These are phyloP conservation scores for Gonatopus flavifemur DNA, from an alignment of 1,140 invertebrate genomes.

Conservation along the genomic window DNA sequence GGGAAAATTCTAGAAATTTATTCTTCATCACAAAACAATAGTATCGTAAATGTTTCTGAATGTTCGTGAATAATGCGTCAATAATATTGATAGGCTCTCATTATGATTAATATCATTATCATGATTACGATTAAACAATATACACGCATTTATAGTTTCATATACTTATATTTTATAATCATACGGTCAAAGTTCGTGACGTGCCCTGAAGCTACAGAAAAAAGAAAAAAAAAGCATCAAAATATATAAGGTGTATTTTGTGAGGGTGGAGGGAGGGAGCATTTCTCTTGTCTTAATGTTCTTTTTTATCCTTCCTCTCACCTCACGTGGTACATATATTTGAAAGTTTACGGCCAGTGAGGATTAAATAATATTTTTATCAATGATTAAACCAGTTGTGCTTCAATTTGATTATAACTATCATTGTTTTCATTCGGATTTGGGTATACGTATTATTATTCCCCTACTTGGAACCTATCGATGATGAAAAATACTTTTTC, in stretches of 20 bases:
- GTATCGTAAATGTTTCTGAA: constrained; percentile 29
- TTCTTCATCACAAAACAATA: too few species aligned
- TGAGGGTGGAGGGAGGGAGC: constrained; percentile 15
- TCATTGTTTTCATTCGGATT: too few species aligned
- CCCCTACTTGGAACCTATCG: not conserved
- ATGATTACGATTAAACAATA: constrained; percentile 22
- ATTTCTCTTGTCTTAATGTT: constrained; percentile 8
- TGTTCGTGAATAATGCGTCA: constrained; percentile 35
- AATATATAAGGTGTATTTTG: too few species aligned
- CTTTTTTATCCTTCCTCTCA: constrained; percentile 1
- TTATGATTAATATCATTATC: constrained; percentile 28
- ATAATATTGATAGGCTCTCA: too few species aligned
- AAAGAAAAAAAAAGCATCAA: too few species aligned
- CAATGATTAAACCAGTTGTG: constrained; percentile 10
- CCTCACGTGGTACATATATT: constrained; percentile 9
- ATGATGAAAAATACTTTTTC: constrained; percentile 1
- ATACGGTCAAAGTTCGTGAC: too few species aligned
- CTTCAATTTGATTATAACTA: not conserved
- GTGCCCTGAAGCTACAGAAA: too few species aligned
- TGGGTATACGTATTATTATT: not conserved
- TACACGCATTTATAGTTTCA: constrained; percentile 27
- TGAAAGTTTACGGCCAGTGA: constrained; percentile 45
- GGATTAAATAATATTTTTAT: constrained; percentile 59
- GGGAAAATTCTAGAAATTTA: too few species aligned
- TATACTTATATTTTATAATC: constrained; percentile 20